A percentile compares a stretch with the other conserved stretches of the same genome.
Evolutionary conservation across 1,140 invertebrate species (phyloP).

Genomic region (Lordiphosa collinella): DNA sequence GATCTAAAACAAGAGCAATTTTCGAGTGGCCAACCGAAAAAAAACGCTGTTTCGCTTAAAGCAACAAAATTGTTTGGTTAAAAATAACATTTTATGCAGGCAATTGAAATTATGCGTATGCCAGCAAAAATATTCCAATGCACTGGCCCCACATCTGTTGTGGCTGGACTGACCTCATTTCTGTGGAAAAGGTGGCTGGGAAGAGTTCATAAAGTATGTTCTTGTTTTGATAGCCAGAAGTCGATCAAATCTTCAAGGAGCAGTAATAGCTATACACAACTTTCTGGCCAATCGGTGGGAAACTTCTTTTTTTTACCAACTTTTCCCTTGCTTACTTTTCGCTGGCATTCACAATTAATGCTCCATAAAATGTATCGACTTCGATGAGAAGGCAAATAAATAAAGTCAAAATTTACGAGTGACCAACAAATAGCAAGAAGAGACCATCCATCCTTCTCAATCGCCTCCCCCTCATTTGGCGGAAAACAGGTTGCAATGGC

Average conservation of each 20-base stretch:
- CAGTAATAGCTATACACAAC: no score
- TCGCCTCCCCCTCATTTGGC: background rate
- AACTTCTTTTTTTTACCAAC: no score
- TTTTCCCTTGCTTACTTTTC: background rate
- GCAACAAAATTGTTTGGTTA: conserved; percentile 41
- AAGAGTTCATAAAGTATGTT: no score
- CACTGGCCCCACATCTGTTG: no score
- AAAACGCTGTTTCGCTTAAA: background rate
- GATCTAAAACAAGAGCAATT: conserved; percentile 4
- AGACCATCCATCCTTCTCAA: background rate
- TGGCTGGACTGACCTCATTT: no score
- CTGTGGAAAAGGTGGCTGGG: no score
- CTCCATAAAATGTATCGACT: conserved; percentile 14
- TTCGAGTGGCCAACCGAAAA: conserved; percentile 16
- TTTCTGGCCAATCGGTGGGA: no score
- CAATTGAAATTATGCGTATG: conserved; percentile 64
- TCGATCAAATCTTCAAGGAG: no score
- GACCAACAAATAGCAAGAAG: background rate
- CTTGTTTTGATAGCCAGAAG: no score
- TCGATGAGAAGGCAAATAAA: conserved; percentile 13
- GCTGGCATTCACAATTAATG: conserved; percentile 29
- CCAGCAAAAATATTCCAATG: background rate
- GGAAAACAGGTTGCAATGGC: conserved; percentile 38
- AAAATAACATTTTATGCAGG: conserved; percentile 52
- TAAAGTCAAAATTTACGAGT: background rate